These are phyloP conservation scores for Rhyacophila evoluta DNA, from an alignment of 2,888 invertebrate species.

Conservation along the genomic window DNA sequence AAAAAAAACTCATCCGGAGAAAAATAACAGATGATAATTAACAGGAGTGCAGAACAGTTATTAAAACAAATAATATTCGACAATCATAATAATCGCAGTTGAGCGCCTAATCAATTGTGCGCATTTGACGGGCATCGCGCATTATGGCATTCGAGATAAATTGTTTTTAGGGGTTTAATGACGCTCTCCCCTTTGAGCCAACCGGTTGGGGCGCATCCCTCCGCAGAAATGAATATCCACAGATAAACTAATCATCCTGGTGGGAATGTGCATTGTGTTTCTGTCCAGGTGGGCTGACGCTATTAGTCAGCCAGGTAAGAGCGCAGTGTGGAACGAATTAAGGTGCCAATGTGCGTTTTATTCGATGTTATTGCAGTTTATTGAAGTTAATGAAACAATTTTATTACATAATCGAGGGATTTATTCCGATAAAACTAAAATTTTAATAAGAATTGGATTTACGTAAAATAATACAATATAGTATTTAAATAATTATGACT, in stretches of 20 bases:
- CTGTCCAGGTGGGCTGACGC: conserved; percentile 38
- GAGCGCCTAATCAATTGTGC: conserved; percentile 16
- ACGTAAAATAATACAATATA: too few relatives aligned
- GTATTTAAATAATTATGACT: too few relatives aligned
- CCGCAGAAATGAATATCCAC: conserved; percentile 23
- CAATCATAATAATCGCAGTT: conserved; percentile 24
- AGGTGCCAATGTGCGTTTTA: conserved; percentile 32
- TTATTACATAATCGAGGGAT: neutral
- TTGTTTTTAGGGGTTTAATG: conserved; percentile 26
- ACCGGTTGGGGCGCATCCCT: neutral
- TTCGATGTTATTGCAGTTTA: conserved; percentile 34
- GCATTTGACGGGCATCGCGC: neutral
- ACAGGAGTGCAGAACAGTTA: neutral
- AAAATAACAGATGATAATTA: neutral
- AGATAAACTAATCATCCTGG: conserved; percentile 40
- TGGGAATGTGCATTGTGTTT: conserved; percentile 38
- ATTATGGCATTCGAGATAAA: conserved; percentile 25
- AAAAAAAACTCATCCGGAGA: neutral
- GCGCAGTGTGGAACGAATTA: conserved; percentile 37
- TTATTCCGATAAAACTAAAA: too few relatives aligned
- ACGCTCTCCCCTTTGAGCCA: neutral
- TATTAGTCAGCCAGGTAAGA: neutral
- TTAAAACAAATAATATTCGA: neutral
- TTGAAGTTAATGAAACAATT: conserved; percentile 40
- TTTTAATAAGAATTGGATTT: too few relatives aligned